A percentile compares a stretch with the other conserved stretches of the same genome.
Conservation (phyloP, 2,113 vertebrate species). For the Colossoma macropomum region DNA sequence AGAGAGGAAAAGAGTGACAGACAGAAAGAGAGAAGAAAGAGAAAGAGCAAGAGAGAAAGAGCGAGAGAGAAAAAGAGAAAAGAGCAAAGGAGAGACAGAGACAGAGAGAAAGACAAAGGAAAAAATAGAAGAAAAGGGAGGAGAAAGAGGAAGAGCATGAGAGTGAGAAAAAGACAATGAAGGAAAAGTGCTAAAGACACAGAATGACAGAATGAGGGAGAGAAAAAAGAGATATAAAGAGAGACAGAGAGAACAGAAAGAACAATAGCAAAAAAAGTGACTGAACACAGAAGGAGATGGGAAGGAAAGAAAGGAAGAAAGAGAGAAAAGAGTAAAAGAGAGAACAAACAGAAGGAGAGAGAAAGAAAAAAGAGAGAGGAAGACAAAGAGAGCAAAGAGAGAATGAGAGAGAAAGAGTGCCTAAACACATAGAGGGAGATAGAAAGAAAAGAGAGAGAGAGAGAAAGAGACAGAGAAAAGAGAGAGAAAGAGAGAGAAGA, state of each 20-base stretch:
- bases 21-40: not conserved
- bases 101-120: constrained; percentile 7
- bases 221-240: constrained; percentile 1
- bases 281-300: too few species aligned
- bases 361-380: too few species aligned
- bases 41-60: not conserved
- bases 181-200: not conserved
- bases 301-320: too few species aligned
- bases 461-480: constrained; percentile 12
- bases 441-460: constrained; percentile 9
- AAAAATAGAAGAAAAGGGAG: not conserved
- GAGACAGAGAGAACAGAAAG: too few species aligned
- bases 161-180: not conserved
- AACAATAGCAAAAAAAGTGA: too few species aligned
- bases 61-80: not conserved
- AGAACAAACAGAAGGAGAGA: too few species aligned
- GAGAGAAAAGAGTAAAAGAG: too few species aligned
- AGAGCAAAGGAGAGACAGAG: not conserved
- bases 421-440: too few species aligned
- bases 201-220: constrained; percentile 13
- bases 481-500: constrained; percentile 19
- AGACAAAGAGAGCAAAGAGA: too few species aligned
- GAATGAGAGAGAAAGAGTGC: too few species aligned
- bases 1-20: not conserved
- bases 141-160: constrained; percentile 14